These are phyloP conservation scores for Nineta flava DNA, from an alignment of 2,888 invertebrate species.

Conservation along the genomic window DNA sequence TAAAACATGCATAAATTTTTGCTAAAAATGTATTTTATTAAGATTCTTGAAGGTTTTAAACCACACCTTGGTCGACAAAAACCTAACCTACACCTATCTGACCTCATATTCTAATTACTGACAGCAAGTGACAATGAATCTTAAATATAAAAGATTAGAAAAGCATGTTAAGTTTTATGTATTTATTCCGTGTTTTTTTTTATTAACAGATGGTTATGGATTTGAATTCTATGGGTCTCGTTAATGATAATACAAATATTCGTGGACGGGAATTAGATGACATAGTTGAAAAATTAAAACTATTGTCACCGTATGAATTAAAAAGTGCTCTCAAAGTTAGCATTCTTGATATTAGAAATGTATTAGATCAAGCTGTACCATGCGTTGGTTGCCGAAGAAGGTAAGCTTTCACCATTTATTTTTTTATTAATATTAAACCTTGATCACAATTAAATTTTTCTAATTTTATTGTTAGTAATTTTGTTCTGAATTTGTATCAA, in stretches of 20 bases:
- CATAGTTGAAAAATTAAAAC: constrained; percentile 66
- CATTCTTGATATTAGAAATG: constrained; percentile 64
- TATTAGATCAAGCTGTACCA: constrained; percentile 80
- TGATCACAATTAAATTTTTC: too few species aligned
- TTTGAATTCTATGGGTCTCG: constrained; percentile 68
- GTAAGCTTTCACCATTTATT: constrained; percentile 28
- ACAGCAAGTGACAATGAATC: not conserved
- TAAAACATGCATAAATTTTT: constrained; percentile 15
- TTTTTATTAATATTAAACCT: constrained; percentile 3
- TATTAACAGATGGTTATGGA: constrained; percentile 78
- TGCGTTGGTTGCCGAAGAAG: constrained; percentile 89
- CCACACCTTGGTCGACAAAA: not conserved
- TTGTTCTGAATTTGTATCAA: too few species aligned
- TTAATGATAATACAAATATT: constrained; percentile 66
- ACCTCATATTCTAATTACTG: constrained; percentile 7
- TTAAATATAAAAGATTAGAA: not conserved
- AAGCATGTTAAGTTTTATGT: too few species aligned
- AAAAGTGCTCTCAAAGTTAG: constrained; percentile 69
- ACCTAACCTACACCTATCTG: constrained; percentile 4
- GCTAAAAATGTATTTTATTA: constrained; percentile 22
- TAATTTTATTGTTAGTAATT: too few species aligned
- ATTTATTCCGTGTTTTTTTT: constrained; percentile 18
- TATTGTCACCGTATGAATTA: constrained; percentile 61
- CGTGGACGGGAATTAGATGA: constrained; percentile 73
- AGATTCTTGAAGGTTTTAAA: not conserved